A percentile compares a stretch with the other conserved stretches of the same genome.
phyloP scores from a whole-genome alignment of 1,140 invertebrate genomes.

The Drosophila kepulauana region DNA sequence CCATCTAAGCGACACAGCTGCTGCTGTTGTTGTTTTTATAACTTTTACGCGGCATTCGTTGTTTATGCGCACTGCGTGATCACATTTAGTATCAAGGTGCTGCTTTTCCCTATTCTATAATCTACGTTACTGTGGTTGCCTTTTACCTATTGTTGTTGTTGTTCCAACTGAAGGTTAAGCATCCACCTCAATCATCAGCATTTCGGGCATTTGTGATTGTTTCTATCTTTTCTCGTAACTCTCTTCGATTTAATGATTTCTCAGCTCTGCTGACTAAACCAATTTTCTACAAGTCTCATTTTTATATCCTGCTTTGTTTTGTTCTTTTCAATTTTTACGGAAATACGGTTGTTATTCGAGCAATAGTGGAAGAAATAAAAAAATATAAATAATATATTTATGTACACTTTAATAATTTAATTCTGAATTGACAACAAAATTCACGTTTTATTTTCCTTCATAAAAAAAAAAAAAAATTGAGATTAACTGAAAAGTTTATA shows the following conservation, averaged over 20 bases:
- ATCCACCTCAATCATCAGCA: conserved; percentile 24
- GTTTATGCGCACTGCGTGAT: conserved; percentile 77
- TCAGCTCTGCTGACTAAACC: background rate
- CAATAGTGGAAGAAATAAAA: no score
- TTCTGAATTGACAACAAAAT: no score
- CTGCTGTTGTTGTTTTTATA: conserved; percentile 33
- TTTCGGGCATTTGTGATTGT: conserved; percentile 12
- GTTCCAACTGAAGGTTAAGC: conserved; percentile 19
- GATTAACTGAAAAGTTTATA: no score
- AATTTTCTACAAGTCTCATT: background rate
- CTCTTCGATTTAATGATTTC: conserved; percentile 49
- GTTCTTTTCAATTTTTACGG: conserved; percentile 11
- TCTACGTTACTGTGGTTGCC: conserved; percentile 1
- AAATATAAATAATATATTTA: no score
- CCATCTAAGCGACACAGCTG: conserved; percentile 30
- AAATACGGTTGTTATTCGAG: background rate
- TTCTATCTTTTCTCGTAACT: conserved; percentile 38
- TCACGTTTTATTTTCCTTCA: no score
- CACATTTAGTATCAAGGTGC: conserved; percentile 61
- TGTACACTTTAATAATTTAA: no score
- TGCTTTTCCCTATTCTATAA: conserved; percentile 9
- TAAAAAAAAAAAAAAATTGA: no score
- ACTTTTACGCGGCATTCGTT: conserved; percentile 46
- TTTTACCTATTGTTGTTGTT: conserved; percentile 17
- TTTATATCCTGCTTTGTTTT: background rate